These are phyloP conservation scores for Silurus lanzhouensis DNA, from an alignment of 2,797 vertebrate species.

Conservation along the genomic window DNA sequence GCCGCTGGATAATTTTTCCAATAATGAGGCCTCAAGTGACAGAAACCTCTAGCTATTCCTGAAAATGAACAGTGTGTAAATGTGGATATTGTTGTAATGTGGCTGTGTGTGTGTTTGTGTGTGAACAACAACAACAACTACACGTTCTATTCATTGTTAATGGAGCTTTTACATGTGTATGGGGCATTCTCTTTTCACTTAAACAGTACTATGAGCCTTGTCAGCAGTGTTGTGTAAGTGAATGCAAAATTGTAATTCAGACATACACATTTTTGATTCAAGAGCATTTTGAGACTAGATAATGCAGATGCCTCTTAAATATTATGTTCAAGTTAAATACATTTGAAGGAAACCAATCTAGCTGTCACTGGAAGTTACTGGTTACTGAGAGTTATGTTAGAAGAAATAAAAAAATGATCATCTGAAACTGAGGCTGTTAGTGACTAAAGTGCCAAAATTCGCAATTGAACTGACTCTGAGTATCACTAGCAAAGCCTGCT, in stretches of 20 bases:
- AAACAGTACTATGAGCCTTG: background rate
- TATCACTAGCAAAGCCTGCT: conserved; percentile 31
- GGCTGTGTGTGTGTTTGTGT: conserved; percentile 33
- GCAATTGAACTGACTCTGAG: conserved; percentile 36
- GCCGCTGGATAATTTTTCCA: conserved; percentile 56
- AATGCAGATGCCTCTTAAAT: background rate
- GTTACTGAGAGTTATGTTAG: background rate
- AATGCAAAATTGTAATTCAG: background rate
- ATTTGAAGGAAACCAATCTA: background rate
- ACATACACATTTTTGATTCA: background rate
- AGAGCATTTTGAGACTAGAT: background rate
- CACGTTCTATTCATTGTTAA: conserved; percentile 7
- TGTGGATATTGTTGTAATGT: conserved; percentile 58
- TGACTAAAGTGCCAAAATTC: conserved; percentile 28
- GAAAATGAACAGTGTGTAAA: conserved; percentile 56
- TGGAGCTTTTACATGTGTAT: background rate
- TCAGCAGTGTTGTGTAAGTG: background rate
- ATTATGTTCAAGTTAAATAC: background rate
- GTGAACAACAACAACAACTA: conserved; percentile 21
- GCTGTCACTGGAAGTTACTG: background rate
- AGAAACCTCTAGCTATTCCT: conserved; percentile 56
- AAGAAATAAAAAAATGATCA: conserved; percentile 11
- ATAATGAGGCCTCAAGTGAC: conserved; percentile 71
- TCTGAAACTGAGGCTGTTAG: conserved; percentile 31
- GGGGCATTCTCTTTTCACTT: background rate